Percentiles rank a stretch among this genome's conserved stretches.
Evolutionary conservation across 2,888 invertebrate genomes (phyloP).

Genomic region (Urechis unicinctus): DNA sequence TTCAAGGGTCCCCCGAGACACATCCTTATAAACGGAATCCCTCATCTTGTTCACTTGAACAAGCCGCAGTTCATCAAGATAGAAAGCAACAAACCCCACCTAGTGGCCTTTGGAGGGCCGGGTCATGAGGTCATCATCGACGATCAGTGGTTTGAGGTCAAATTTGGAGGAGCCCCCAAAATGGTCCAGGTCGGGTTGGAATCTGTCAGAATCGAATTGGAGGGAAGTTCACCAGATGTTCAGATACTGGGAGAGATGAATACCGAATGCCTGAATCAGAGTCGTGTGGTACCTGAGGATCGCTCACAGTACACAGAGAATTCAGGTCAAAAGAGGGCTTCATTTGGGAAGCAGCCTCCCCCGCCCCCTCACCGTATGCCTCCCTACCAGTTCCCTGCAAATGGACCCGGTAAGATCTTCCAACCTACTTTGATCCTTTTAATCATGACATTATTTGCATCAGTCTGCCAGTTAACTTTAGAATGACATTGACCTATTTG

Average conservation of each 20-base stretch:
- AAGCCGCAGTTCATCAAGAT: conserved; percentile 48
- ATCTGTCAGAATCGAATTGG: conserved; percentile 66
- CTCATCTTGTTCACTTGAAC: conserved; percentile 51
- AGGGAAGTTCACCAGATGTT: conserved; percentile 86
- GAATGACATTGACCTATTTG: no score
- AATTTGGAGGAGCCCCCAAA: conserved; percentile 82
- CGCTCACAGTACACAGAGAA: neutral
- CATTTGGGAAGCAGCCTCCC: no score
- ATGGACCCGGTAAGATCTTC: no score
- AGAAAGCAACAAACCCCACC: conserved; percentile 46
- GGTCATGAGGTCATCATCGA: conserved; percentile 49
- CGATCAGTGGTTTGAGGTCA: conserved; percentile 63
- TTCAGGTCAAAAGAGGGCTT: no score
- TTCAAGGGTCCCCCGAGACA: conserved; percentile 90
- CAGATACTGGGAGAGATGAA: conserved; percentile 59
- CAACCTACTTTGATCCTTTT: no score
- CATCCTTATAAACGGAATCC: conserved; percentile 77
- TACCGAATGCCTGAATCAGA: no score
- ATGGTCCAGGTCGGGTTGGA: conserved; percentile 73
- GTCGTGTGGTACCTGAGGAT: neutral
- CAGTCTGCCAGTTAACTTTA: no score
- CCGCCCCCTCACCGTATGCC: neutral
- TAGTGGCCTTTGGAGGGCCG: conserved; percentile 47
- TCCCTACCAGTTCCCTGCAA: no score
- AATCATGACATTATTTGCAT: no score